Percentiles rank a stretch among this genome's conserved stretches.
phyloP scores from a whole-genome alignment of 2,888 invertebrate genomes.

The Troides aeacus region DNA sequence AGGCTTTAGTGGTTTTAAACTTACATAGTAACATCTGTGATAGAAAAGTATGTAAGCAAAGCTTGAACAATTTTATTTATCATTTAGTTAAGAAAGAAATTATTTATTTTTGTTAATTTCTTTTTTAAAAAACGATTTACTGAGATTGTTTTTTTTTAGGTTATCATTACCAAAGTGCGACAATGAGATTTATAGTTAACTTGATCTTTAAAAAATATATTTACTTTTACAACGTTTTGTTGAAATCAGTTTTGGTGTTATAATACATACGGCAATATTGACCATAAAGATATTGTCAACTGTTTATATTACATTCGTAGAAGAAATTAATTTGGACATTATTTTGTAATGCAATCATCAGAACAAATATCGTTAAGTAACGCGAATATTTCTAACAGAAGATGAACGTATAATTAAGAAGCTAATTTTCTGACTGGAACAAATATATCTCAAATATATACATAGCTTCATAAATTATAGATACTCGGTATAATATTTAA shows the following conservation, averaged over 20 bases:
- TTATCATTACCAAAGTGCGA: conserved; percentile 18
- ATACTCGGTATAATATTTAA: background rate
- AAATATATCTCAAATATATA: background rate
- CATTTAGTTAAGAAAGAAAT: conserved; percentile 6
- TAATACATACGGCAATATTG: too few species aligned
- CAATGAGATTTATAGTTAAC: background rate
- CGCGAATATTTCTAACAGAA: too few species aligned
- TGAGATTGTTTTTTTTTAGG: conserved; percentile 30
- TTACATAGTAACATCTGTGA: conserved; percentile 35
- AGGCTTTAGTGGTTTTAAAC: conserved; percentile 27
- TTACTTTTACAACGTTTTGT: too few species aligned
- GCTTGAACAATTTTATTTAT: conserved; percentile 32
- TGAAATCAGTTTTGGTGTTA: too few species aligned
- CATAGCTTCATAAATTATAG: background rate
- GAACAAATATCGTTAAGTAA: too few species aligned
- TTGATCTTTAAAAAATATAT: too few species aligned
- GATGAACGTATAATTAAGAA: too few species aligned
- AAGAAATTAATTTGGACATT: too few species aligned
- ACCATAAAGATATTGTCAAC: too few species aligned
- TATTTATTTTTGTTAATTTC: conserved; percentile 25
- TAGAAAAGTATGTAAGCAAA: conserved; percentile 32
- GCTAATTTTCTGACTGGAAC: background rate
- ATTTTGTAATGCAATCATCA: too few species aligned
- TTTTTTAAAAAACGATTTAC: conserved; percentile 18
- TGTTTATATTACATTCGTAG: too few species aligned